phyloP scores from a whole-genome alignment of 2,888 invertebrate species.

The Galeopsomyia nigrocyanea region DNA sequence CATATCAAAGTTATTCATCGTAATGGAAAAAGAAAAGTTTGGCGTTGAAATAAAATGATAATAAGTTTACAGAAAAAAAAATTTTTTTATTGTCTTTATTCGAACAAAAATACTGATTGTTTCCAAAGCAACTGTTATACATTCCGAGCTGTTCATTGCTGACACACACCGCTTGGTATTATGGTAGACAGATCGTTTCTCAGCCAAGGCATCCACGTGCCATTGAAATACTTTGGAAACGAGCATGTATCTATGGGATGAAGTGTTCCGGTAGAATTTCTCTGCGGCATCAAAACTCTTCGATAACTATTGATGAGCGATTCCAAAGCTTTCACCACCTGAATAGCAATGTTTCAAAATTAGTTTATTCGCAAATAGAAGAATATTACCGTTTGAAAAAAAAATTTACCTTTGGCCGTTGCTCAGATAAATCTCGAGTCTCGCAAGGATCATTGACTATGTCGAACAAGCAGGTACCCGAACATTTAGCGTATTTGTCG shows the following conservation, averaged over 20 bases:
- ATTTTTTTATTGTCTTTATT: too few relatives aligned
- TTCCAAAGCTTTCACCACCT: conserved; percentile 54
- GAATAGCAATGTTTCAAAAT: conserved; percentile 25
- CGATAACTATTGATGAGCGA: conserved; percentile 52
- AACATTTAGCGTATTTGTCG: conserved; percentile 50
- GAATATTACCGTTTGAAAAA: background rate
- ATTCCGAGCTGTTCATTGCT: too few relatives aligned
- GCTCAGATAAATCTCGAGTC: conserved; percentile 56
- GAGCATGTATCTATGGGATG: conserved; percentile 51
- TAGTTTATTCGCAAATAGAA: conserved; percentile 12
- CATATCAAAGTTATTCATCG: too few relatives aligned
- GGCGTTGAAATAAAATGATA: too few relatives aligned
- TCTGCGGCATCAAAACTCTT: conserved; percentile 51
- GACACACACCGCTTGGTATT: too few relatives aligned
- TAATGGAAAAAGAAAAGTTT: too few relatives aligned
- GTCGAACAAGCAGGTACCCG: conserved; percentile 58
- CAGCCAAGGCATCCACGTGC: conserved; percentile 62
- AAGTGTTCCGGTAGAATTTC: conserved; percentile 10
- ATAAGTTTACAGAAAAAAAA: too few relatives aligned
- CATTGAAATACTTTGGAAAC: conserved; percentile 54
- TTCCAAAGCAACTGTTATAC: too few relatives aligned
- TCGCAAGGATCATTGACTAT: conserved; percentile 61
- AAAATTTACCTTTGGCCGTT: conserved; percentile 53
- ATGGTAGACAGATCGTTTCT: background rate
- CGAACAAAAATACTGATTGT: too few relatives aligned